Percentiles rank a stretch among this genome's conserved stretches.
These are phyloP conservation scores for Nipponacmea schrenckii DNA, from an alignment of 2,888 invertebrate genomes.

Conservation along the genomic window DNA sequence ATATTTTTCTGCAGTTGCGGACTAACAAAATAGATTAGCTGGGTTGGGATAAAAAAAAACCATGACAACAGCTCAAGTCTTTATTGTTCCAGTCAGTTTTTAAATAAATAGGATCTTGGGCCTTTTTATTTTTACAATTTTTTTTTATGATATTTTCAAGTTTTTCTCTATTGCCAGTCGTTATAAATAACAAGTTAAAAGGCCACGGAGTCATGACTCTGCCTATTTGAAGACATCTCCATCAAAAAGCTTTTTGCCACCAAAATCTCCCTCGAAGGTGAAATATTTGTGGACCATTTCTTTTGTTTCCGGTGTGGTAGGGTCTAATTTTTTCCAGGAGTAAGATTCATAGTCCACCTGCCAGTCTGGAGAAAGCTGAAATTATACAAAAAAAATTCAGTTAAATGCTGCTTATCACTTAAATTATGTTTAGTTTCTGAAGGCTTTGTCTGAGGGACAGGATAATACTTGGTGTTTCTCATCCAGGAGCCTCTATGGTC, in stretches of 20 bases:
- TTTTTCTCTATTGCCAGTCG: background rate
- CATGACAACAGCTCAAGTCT: too few species aligned
- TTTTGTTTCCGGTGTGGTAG: slow-evolving; percentile 83
- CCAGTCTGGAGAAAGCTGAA: slow-evolving; percentile 88
- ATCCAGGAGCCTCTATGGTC: background rate
- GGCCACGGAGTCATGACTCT: background rate
- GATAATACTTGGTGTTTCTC: background rate
- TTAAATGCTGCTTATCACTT: background rate
- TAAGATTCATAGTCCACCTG: slow-evolving; percentile 97
- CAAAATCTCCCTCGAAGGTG: slow-evolving; percentile 89
- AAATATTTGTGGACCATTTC: slow-evolving; percentile 88
- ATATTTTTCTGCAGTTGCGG: too few species aligned
- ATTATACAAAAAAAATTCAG: slow-evolving; percentile 30
- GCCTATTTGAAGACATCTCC: slow-evolving; percentile 97
- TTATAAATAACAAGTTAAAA: background rate
- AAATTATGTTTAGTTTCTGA: too few species aligned
- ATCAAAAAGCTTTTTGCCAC: slow-evolving; percentile 94
- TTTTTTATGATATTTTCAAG: background rate
- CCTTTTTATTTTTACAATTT: background rate
- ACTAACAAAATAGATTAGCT: too few species aligned
- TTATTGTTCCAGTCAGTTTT: too few species aligned
- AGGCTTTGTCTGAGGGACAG: too few species aligned
- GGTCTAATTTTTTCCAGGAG: slow-evolving; percentile 92
- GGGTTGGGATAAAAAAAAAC: too few species aligned
- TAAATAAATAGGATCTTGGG: too few species aligned